Percentiles rank a stretch among this genome's conserved stretches.
phyloP scores from a whole-genome alignment of 2,888 invertebrate species.

The Scaptomyza reducta region DNA sequence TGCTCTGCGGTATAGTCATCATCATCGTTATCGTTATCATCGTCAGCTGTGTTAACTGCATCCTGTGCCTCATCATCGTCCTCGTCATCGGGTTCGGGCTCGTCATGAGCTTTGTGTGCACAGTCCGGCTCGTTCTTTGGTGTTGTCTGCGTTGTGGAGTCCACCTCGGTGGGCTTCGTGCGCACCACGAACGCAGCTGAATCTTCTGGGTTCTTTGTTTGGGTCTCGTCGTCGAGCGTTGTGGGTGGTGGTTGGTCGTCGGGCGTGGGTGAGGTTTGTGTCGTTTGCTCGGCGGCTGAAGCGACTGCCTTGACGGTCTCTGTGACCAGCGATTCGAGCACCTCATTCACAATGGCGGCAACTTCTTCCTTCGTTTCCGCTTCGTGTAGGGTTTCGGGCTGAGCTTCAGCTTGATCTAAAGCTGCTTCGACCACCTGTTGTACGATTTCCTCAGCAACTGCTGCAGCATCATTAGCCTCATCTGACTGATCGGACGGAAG shows the following conservation, averaged over 20 bases:
- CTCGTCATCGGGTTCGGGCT: constrained; percentile 26
- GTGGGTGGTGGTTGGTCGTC: constrained; percentile 7
- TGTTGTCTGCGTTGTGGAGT: constrained; percentile 81
- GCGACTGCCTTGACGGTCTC: constrained; percentile 62
- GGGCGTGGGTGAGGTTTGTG: constrained; percentile 49
- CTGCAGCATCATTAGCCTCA: constrained; percentile 47
- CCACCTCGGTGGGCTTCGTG: constrained; percentile 70
- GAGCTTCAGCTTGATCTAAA: constrained; percentile 49
- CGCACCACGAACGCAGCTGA: constrained; percentile 24
- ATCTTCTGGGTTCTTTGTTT: constrained; percentile 4
- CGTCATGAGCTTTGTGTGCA: constrained; percentile 27
- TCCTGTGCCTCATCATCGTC: constrained; percentile 53
- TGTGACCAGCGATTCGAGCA: constrained; percentile 72
- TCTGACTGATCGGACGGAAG: constrained; percentile 7
- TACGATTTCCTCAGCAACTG: constrained; percentile 69
- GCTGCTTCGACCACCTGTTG: constrained; percentile 77
- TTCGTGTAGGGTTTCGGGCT: not conserved
- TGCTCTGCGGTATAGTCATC: constrained; percentile 85
- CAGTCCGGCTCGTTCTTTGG: constrained; percentile 76
- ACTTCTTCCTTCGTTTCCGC: constrained; percentile 49
- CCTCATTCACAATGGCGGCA: constrained; percentile 68
- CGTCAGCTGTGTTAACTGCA: constrained; percentile 38
- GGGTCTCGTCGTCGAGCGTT: not conserved
- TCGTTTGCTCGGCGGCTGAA: constrained; percentile 48
- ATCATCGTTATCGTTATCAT: constrained; percentile 56